These are phyloP conservation scores for Talpa occidentalis DNA, from an alignment of 2,113 vertebrate species.

Conservation along the genomic window DNA sequence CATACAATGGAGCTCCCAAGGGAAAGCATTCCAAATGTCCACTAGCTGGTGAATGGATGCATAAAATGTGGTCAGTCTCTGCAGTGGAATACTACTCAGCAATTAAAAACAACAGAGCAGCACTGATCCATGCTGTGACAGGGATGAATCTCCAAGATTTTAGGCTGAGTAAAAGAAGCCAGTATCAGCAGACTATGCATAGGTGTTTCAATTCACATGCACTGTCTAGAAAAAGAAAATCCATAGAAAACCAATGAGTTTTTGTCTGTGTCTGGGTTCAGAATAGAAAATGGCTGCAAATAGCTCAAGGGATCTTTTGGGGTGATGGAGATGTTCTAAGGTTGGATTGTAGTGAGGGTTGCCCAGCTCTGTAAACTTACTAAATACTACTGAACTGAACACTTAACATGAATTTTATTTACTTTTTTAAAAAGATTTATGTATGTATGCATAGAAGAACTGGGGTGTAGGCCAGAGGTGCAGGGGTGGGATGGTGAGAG, in stretches of 20 bases:
- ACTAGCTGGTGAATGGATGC: not conserved
- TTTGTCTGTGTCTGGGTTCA: not conserved
- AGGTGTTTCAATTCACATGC: fast-evolving
- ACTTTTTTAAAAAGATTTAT: not conserved
- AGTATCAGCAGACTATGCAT: not conserved
- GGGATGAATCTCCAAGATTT: not conserved
- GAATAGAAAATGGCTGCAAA: not conserved
- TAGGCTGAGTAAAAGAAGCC: fast-evolving
- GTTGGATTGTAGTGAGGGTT: not conserved
- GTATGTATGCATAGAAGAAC: too few relatives aligned
- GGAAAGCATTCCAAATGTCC: not conserved
- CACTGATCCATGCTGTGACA: fast-evolving
- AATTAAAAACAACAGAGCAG: not conserved
- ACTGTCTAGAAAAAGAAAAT: too few relatives aligned
- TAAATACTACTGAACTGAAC: not conserved
- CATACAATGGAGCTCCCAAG: not conserved
- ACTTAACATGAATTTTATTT: not conserved
- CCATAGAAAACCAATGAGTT: fast-evolving
- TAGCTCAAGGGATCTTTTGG: not conserved
- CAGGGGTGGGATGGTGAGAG: too few relatives aligned
- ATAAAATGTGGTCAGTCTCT: fast-evolving
- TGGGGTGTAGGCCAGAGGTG: too few relatives aligned
- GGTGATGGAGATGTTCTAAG: not conserved
- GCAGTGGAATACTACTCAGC: not conserved
- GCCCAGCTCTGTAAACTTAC: not conserved